Evolutionary conservation across 2,113 vertebrate species (phyloP), one percentile per base, ranked within the genome.

Genomic region (Scortum barcoo): DNA sequence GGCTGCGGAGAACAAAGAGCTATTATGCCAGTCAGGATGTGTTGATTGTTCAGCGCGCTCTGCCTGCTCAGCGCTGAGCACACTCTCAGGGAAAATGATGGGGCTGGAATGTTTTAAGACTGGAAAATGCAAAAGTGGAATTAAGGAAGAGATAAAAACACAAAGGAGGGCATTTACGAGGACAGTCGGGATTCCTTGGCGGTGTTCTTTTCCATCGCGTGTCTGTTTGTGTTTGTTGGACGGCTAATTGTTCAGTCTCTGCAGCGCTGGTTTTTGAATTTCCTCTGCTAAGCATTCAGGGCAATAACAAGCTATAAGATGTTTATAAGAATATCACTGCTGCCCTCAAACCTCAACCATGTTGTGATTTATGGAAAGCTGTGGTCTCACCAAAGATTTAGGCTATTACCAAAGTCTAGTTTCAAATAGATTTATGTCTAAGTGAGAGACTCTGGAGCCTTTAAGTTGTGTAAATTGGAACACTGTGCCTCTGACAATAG

Each of bases 351-450:
- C 86, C 86, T 78, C 75, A 87, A 14, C 80, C 89, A 67, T 83
- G 77, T 79, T 86, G 76, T 91, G 90, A 93, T 90, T 90, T 85
- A 90, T 89, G 68, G 86, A 89, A 81, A 83, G 79, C 68, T 86
- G 86, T 72, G 87, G 87, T 71, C 80, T 76, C 71, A 87, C 87
- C 82, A 84, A 71, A 78, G 87, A 88, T 90, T 89, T 80, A 75
- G 75, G 58, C 78, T 83, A 81, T 87, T 81, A 89, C 83, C 78
- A 86, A 89, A 83, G 84, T 86, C 81, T 83, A 78, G 84, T 86
- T 90, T 84, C 68, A 60, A 81, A 53, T 36, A 76, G 84, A 91
- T 91, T 90, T 92, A 90, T 87, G 80, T 66, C 40, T 72, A 81
- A 72, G 78, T 78, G 48, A 75, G 14, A 80, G 72, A 81, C 80